Evolutionary conservation across 2,888 invertebrate species (phyloP).

Genomic region (Platypus cylindrus): DNA sequence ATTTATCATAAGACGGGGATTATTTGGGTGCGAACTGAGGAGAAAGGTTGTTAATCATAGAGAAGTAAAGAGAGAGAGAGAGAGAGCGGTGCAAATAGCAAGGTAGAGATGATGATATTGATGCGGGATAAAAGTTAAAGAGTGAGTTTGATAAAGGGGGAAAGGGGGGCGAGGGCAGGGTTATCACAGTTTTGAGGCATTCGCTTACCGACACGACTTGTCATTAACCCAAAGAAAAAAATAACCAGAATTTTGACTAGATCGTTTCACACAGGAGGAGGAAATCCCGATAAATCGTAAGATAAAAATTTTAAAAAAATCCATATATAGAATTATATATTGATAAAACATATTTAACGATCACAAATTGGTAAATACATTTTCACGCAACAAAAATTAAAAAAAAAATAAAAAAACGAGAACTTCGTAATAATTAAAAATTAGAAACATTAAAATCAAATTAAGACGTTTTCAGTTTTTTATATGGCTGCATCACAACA

Average conservation of each 20-base stretch:
- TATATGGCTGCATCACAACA: conserved; percentile 68
- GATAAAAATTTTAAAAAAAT: background rate
- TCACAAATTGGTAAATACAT: background rate
- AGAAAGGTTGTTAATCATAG: conserved; percentile 21
- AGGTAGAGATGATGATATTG: too few species aligned
- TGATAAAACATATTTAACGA: background rate
- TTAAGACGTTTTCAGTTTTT: conserved; percentile 83
- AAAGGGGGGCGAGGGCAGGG: conserved; percentile 31
- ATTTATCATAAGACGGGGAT: conserved; percentile 11
- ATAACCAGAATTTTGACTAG: conserved; percentile 30
- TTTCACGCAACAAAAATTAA: background rate
- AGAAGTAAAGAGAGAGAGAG: too few species aligned
- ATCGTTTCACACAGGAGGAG: conserved; percentile 5
- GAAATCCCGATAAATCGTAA: too few species aligned
- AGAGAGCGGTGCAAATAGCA: conserved; percentile 29
- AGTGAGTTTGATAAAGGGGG: too few species aligned
- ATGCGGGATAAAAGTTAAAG: too few species aligned
- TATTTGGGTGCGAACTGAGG: conserved; percentile 13
- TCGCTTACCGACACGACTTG: conserved; percentile 33
- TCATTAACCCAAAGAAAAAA: too few species aligned
- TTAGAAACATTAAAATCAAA: conserved; percentile 10
- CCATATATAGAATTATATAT: background rate
- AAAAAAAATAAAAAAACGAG: background rate
- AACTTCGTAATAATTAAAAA: conserved; percentile 1
- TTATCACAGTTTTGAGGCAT: conserved; percentile 38